phyloP scores from a whole-genome alignment of 2,113 vertebrate species.

The Bubo scandiacus region DNA sequence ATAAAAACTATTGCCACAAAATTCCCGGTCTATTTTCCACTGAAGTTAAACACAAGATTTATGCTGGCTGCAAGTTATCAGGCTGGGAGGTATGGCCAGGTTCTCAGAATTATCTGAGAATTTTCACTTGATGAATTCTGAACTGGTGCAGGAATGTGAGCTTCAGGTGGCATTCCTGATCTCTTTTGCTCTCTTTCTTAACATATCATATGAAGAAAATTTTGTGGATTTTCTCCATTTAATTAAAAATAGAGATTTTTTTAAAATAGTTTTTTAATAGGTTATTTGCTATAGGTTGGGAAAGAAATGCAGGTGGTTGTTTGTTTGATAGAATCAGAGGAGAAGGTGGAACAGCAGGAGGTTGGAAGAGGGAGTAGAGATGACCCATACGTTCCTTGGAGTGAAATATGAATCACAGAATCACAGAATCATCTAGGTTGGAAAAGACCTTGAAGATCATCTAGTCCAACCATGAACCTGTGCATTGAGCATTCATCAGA shows the following conservation, averaged over 20 bases:
- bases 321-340: not conserved
- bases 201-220: accelerated
- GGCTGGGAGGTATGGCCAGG: not conserved
- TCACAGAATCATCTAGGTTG: too few species aligned
- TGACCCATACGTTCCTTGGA: not conserved
- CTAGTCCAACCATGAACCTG: too few species aligned
- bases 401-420: not conserved
- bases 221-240: not conserved
- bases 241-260: not conserved
- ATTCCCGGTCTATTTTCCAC: not conserved
- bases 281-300: accelerated
- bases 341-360: not conserved
- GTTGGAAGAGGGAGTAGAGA: not conserved
- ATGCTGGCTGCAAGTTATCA: not conserved
- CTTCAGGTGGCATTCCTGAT: not conserved
- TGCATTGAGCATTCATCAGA: not conserved
- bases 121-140: not conserved
- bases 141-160: not conserved
- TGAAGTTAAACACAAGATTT: not conserved
- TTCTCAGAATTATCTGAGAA: not conserved
- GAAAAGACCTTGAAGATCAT: too few species aligned
- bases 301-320: not conserved
- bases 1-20: accelerated
- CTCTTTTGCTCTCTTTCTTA: not conserved
- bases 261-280: not conserved